phyloP scores from a whole-genome alignment of 2,797 vertebrate genomes.

The Tamandua tetradactyla region DNA sequence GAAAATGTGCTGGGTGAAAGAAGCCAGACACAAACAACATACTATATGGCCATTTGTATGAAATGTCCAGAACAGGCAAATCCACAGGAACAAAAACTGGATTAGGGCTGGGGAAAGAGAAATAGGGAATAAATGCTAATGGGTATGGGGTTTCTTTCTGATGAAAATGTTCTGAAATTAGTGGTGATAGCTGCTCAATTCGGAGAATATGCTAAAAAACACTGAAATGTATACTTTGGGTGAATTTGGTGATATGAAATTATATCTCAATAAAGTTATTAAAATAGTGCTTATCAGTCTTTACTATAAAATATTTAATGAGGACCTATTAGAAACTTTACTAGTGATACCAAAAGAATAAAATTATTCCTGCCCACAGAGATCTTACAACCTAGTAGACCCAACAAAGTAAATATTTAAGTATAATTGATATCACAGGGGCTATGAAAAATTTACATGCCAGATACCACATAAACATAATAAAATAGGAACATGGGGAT shows the following conservation, averaged over 20 bases:
- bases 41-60: background rate
- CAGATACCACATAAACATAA: background rate
- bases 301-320: slow-evolving; percentile 26
- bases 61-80: slow-evolving; percentile 36
- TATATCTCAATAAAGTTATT: background rate
- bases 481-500: background rate
- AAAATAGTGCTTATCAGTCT: background rate
- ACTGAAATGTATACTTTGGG: background rate
- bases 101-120: background rate
- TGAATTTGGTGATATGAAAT: background rate
- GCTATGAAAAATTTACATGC: background rate
- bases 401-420: background rate
- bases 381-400: background rate
- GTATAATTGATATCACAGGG: background rate
- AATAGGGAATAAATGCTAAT: background rate
- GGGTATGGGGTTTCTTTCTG: background rate
- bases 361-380: background rate
- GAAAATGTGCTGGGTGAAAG: slow-evolving; percentile 11
- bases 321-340: background rate
- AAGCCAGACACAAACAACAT: background rate
- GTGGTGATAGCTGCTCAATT: background rate
- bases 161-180: slow-evolving; percentile 30
- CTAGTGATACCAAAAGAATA: slow-evolving; percentile 1
- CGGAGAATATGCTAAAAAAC: background rate
- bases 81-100: background rate